Evolutionary conservation across 2,113 vertebrate species (phyloP).

Genomic region (Chloroceryle aenea): DNA sequence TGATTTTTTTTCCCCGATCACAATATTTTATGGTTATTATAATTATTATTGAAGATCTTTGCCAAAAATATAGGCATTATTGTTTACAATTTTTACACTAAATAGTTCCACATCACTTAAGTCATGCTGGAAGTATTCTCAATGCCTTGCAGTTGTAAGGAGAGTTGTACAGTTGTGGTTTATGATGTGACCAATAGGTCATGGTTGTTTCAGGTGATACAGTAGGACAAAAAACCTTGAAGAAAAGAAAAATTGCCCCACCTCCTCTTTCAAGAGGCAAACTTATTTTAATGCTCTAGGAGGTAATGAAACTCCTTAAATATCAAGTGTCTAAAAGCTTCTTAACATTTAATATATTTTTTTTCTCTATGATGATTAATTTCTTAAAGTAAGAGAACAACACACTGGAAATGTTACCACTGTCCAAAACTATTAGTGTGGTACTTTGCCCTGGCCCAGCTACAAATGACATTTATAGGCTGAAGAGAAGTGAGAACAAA

Average conservation of each 20-base stretch:
- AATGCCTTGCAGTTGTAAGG: not conserved
- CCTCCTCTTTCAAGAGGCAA: not conserved
- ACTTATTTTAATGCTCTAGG: not conserved
- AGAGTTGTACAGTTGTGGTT: not conserved
- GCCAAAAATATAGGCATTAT: not conserved
- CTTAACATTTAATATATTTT: not conserved
- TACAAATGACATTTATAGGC: not conserved
- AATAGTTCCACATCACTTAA: not conserved
- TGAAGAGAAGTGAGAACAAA: not conserved
- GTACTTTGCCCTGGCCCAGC: not conserved
- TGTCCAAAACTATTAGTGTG: not conserved
- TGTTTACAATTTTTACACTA: not conserved
- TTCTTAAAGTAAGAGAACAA: not conserved
- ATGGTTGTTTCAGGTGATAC: not conserved
- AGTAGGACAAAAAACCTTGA: not conserved
- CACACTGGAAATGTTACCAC: not conserved
- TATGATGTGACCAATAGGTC: rapidly evolving
- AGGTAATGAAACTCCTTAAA: not conserved
- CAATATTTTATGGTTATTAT: not conserved
- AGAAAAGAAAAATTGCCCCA: not conserved
- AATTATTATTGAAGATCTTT: not conserved
- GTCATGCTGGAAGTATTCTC: not conserved
- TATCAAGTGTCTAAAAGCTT: not conserved
- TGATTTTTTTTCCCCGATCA: not conserved
- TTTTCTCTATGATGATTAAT: not conserved